Evolutionary conservation across 1,140 invertebrate genomes (phyloP), one percentile per base, ranked within the genome.

Genomic region (Schlechtendalia chinensis): DNA sequence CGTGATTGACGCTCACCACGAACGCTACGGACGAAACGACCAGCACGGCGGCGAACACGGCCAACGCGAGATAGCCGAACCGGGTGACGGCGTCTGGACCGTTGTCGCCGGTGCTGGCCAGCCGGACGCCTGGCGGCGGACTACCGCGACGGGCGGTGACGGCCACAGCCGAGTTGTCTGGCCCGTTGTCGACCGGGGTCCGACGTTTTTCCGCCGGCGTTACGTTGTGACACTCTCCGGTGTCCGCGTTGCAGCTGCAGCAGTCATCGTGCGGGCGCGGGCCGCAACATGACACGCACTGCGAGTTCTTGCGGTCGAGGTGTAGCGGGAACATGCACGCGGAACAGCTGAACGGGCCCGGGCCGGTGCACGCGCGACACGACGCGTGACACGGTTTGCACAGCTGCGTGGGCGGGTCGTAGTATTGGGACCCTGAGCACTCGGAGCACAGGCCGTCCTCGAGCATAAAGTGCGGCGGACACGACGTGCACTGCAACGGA

Each of bases 381-480:
- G 90, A 89, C 0, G 87, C 83, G 83, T 93, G 90, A 82, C 92
- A 94, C 1, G 87, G 87, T 82, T 88, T 88, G 83, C 92, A 93
- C 0, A 89, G 88, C 82, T 90, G 89, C 19, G 89, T 91, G n/a
- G 87, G 86, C 0, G 89, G 85, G 82, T 93, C 91, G 83, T 92
- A 92, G 84, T 91, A 93, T 85, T 93, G 91, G 0, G 90, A 90
- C 17, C 89, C 89, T 3, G 91, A 87, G 82, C 91, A 92, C 82
- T 91, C 91, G 88, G 91, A 91, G 83, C 91, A 92, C 0, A 92
- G 85, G 45, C 90, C 90, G 81, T 92, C 91, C 81, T 92, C 91
- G 1, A 93, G 85, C 91, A 92, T 92, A 82, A 89, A 92, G 77
- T 90, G 89, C 0, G 89, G 85, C 1, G 91, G 91, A 82, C 92